Evolutionary conservation across 1,140 invertebrate genomes (phyloP).

Genomic region (Apocrypta bakeri): DNA sequence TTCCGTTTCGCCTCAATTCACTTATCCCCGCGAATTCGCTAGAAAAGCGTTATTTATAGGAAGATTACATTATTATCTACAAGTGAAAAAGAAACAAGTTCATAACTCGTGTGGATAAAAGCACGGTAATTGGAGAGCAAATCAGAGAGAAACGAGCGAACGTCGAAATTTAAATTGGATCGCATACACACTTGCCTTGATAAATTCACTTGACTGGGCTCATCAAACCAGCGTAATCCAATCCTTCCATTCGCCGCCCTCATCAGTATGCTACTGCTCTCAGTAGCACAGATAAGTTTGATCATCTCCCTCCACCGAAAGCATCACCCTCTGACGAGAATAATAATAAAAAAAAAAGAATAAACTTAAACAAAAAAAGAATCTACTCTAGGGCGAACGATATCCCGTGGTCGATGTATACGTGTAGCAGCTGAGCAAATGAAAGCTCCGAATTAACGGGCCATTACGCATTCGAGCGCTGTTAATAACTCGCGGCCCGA

Average conservation of each 20-base stretch:
- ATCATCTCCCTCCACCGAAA: conserved; percentile 2
- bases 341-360: neutral
- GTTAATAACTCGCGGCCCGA: conserved; percentile 44
- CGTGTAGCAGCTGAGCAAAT: conserved; percentile 65
- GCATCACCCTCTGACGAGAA: neutral
- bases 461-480: conserved; percentile 63
- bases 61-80: no score
- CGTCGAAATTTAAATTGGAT: neutral
- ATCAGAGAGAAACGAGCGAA: neutral
- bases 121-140: neutral
- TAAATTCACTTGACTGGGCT: conserved; percentile 16
- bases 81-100: no score
- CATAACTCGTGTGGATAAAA: no score
- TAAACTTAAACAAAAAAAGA: neutral
- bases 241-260: neutral
- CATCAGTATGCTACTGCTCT: conserved; percentile 15
- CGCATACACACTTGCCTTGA: neutral
- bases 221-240: conserved; percentile 16
- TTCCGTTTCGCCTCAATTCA: no score
- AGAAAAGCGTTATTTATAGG: no score
- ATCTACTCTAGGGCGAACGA: neutral
- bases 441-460: conserved; percentile 63
- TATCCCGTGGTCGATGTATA: conserved; percentile 34
- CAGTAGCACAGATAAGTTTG: neutral
- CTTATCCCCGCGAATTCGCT: no score